Base-by-base conservation (phyloP, 2,113 vertebrate species). In the Nannobrachium achirus region DNA sequence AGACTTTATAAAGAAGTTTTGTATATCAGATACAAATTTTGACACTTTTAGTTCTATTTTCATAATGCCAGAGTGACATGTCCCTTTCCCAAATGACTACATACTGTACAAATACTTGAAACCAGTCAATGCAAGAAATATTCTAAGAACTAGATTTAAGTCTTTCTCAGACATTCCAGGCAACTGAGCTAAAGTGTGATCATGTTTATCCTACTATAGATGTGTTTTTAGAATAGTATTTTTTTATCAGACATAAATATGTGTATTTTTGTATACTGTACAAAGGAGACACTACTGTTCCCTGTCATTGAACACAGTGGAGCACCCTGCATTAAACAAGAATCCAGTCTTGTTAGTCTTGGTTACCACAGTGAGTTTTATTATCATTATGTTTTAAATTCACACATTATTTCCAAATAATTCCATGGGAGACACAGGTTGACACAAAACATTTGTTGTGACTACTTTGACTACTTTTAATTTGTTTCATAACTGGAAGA, bases 71-170 rank as follows among this genome's bases (percentile, higher is more conserved):
- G 14, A 7, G 15, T 16, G 9, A 41, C 45, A 13, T 13, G 20
- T 55, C 25, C 52, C 25, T 65, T 49, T 78, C 64, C 64, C 68
- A 65, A n/a, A 71, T 18, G 49, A 53, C 62, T 42, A 53, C 63
- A 4, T 40, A 62, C n/a, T n/a, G n/a, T n/a, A n/a, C 73, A 70
- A 71, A 82, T 86, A 92, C 87, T 90, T 92, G 85, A 92, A 91
- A 78, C 20, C 33, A 81, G 71, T 76, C 75, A 38, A 71, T 75
- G 79, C 81, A 83, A 82, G 55, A 50, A 19, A n/a, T 52, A 10
- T 18, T 8, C 8, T 45, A 50, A 42, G 39, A 33, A 56, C 14
- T 42, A 10, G 15, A 41, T 39, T 9, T 44, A 48, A 41, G 33
- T 46, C 19, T 8, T 58, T 64, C 39, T 48, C 44, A 7, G 38